Evolutionary conservation across 2,888 invertebrate species (phyloP).

Genomic region (Chouioia cunea): DNA sequence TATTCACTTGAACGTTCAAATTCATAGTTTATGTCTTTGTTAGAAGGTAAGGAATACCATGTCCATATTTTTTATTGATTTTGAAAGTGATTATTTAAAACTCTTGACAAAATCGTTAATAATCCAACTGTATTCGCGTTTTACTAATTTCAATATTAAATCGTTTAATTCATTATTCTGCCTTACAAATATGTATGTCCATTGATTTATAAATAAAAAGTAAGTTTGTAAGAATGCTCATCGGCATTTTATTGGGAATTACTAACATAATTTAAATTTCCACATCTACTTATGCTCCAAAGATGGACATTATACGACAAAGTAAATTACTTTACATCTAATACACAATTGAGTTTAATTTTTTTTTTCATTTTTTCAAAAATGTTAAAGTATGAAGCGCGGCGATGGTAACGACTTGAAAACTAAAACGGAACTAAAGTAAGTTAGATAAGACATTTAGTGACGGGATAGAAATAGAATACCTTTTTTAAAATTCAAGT

Average conservation of each 20-base stretch:
- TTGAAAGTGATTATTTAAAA: too few species aligned
- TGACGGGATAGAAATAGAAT: conserved; percentile 65
- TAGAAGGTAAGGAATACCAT: conserved; percentile 7
- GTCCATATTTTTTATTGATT: neutral
- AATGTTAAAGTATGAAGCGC: conserved; percentile 39
- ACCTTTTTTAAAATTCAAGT: conserved; percentile 63
- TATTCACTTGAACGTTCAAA: too few species aligned
- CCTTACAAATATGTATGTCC: conserved; percentile 21
- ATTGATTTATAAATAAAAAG: conserved; percentile 27
- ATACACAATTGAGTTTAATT: conserved; percentile 16
- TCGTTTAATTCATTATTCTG: conserved; percentile 20
- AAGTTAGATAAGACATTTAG: conserved; percentile 43
- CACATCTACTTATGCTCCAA: conserved; percentile 33
- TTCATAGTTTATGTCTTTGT: too few species aligned
- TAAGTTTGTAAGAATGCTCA: conserved; percentile 25
- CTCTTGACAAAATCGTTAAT: too few species aligned
- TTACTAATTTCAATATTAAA: conserved; percentile 10
- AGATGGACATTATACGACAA: neutral
- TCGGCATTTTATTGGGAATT: neutral
- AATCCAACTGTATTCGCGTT: too few species aligned
- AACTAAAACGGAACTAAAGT: conserved; percentile 43
- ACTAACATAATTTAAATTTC: conserved; percentile 6
- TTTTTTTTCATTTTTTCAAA: conserved; percentile 24
- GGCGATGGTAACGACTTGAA: conserved; percentile 34
- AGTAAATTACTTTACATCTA: conserved; percentile 24